These are phyloP conservation scores for Eupithecia inturbata DNA, from an alignment of 2,888 invertebrate species.

Conservation along the genomic window DNA sequence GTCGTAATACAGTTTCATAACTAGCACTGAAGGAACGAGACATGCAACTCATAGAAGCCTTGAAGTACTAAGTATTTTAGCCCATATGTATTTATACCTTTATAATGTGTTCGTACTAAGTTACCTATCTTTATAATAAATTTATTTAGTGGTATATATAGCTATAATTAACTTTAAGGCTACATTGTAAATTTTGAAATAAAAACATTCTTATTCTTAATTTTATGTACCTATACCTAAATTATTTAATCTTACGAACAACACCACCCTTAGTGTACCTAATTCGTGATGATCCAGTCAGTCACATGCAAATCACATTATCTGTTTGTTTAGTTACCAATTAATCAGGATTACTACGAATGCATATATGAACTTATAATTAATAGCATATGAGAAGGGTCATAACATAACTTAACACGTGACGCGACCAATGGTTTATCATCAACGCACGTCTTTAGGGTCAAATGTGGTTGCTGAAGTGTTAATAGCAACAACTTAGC, in stretches of 20 bases:
- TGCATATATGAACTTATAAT: neutral
- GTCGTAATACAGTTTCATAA: too few species aligned
- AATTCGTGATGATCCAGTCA: neutral
- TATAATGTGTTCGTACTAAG: too few species aligned
- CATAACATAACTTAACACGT: neutral
- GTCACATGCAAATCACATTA: neutral
- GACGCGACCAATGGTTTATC: neutral
- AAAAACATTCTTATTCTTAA: too few species aligned
- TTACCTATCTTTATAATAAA: too few species aligned
- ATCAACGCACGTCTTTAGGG: neutral
- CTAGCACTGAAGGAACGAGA: too few species aligned
- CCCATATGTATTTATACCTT: too few species aligned
- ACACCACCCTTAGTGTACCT: neutral
- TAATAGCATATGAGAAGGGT: neutral
- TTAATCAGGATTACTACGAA: neutral
- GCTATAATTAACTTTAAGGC: too few species aligned
- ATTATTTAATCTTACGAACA: neutral
- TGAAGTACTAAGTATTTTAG: too few species aligned
- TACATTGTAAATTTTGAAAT: too few species aligned
- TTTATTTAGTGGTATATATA: too few species aligned
- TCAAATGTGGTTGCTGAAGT: neutral
- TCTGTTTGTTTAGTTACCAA: neutral
- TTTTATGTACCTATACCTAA: neutral
- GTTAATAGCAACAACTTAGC: neutral
- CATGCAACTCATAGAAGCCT: too few species aligned